These are phyloP conservation scores for Parauchenoglanis ngamensis DNA, from an alignment of 2,797 vertebrate species.

Conservation along the genomic window DNA sequence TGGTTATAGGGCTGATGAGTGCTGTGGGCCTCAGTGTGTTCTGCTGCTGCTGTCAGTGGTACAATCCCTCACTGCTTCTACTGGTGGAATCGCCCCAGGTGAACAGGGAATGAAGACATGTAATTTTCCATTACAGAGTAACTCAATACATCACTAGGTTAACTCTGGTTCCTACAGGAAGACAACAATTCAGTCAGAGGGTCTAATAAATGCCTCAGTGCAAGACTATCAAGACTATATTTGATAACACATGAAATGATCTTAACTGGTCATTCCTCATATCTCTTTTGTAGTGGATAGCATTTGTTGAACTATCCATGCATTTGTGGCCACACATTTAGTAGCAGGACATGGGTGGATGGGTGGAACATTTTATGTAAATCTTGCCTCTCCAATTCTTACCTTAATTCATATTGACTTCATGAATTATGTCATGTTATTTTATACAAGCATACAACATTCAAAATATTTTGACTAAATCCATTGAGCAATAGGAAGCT, in stretches of 20 bases:
- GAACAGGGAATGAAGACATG: constrained; percentile 67
- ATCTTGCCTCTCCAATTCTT: background rate
- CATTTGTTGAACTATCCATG: background rate
- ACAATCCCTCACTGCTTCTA: constrained; percentile 74
- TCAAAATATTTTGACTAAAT: background rate
- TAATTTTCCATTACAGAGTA: constrained; percentile 57
- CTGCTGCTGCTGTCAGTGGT: constrained; percentile 72
- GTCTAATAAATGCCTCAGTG: background rate
- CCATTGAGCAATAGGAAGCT: background rate
- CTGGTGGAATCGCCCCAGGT: constrained; percentile 77
- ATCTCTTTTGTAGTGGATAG: background rate
- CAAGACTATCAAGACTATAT: no score
- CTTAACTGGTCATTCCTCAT: background rate
- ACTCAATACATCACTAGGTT: background rate
- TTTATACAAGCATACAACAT: background rate
- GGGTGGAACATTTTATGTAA: background rate
- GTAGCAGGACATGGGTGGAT: background rate
- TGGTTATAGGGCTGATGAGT: constrained; percentile 82
- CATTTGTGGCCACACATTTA: background rate
- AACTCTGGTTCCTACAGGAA: background rate
- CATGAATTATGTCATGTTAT: background rate
- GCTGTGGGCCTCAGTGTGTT: constrained; percentile 72
- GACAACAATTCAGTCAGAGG: background rate
- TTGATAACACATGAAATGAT: background rate
- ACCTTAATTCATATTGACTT: background rate